Percentiles rank a stretch among this genome's conserved stretches.
These are phyloP conservation scores for Sycon ciliatum DNA, from an alignment of 37 sponge, comb jelly and placozoan genomes.

Conservation along the genomic window DNA sequence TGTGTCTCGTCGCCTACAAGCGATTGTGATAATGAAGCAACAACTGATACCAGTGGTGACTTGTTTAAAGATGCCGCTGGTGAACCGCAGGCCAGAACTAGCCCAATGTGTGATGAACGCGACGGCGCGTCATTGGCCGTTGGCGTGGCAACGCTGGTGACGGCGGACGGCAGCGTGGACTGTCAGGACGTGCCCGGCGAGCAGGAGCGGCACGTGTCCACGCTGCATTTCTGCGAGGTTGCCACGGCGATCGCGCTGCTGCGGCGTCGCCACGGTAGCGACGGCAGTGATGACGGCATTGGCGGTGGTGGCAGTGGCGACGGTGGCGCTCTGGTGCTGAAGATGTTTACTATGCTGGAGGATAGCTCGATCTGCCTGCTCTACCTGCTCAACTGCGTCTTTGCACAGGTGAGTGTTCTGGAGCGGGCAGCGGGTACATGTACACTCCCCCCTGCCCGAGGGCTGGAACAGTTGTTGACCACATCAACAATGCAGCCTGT, in stretches of 20 bases:
- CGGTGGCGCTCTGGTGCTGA: constrained; percentile 65
- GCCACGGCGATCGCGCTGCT: constrained; percentile 60
- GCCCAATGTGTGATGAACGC: no score
- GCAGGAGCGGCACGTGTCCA: constrained; percentile 62
- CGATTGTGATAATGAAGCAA: no score
- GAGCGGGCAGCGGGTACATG: not conserved
- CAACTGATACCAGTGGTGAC: not conserved
- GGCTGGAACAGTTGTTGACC: no score
- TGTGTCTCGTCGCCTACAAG: no score
- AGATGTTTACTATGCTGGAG: constrained; percentile 76
- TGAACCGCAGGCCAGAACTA: no score
- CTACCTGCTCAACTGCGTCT: constrained; percentile 74
- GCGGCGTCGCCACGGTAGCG: no score
- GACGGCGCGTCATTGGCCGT: no score
- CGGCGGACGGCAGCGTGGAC: constrained; percentile 79
- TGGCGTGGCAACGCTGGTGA: constrained; percentile 34
- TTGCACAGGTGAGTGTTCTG: constrained; percentile 54
- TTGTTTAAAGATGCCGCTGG: no score
- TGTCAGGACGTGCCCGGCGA: constrained; percentile 63
- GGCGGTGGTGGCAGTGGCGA: no score
- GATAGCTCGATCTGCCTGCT: constrained; percentile 55
- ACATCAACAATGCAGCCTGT: not conserved
- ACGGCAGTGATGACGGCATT: no score
- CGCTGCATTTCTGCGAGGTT: constrained; percentile 71
- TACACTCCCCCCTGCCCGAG: no score